Evolutionary conservation across 2,888 invertebrate species (phyloP).

Genomic region (Seira musarum): DNA sequence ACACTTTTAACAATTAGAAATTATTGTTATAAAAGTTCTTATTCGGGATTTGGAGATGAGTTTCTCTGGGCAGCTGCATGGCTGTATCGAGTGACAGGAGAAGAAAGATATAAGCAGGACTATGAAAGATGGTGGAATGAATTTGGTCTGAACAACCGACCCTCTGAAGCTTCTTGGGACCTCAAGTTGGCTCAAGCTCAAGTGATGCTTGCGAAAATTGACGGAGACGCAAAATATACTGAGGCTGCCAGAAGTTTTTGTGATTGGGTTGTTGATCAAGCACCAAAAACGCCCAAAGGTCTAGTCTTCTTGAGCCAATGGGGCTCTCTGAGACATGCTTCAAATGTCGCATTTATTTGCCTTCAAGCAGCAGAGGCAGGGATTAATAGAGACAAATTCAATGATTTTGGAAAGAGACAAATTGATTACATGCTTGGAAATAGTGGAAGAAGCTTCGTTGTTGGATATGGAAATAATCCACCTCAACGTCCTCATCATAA

Average conservation of each 20-base stretch:
- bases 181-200: conserved; percentile 76
- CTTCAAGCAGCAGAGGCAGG: conserved; percentile 73
- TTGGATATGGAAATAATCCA: conserved; percentile 76
- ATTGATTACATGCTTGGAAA: conserved; percentile 76
- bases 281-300: conserved; percentile 75
- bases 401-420: conserved; percentile 75
- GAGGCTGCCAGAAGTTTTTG: conserved; percentile 75
- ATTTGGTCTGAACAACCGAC: conserved; percentile 74
- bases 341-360: conserved; percentile 76
- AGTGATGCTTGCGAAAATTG: conserved; percentile 70
- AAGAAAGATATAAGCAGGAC: conserved; percentile 73
- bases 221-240: not conserved
- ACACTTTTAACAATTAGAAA: not conserved
- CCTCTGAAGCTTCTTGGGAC: conserved; percentile 76
- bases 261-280: conserved; percentile 74
- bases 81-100: conserved; percentile 75
- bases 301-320: conserved; percentile 75
- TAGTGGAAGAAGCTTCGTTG: conserved; percentile 75
- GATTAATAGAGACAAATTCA: no score
- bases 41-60: conserved; percentile 76
- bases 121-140: conserved; percentile 74
- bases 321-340: conserved; percentile 76
- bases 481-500: conserved; percentile 76
- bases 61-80: conserved; percentile 77
- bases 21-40: conserved; percentile 69